Base-by-base conservation (phyloP, 2,888 invertebrate species). In the Azorinus chamasolen region DNA sequence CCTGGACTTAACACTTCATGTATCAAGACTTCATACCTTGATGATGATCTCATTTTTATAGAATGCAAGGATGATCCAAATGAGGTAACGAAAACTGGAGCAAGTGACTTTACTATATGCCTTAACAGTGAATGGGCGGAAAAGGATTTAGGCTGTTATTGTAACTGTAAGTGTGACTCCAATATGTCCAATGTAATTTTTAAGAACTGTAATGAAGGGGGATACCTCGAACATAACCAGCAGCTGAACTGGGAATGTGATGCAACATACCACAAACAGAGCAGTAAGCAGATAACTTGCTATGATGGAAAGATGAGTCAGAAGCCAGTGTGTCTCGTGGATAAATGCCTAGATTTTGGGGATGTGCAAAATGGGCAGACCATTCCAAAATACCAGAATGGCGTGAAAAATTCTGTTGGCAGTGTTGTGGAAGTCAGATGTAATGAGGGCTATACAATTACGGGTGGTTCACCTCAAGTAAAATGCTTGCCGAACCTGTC, bases 1-100 rank as follows among this genome's bases (percentile, higher is more conserved):
- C 63, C 63, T 16, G 68, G 53, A 10, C 24, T 64, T 27, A 69
- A 59, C 37, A 58, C 63, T 5, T 68, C 59, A 0, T 78, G 78
- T 48, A 59, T 73, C 14, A 24, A 22, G 4, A 32, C 22, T n/a
- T 8, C 14, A 18, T 10, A n/a, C 6, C 24, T 39, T 4, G 20
- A 41, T 10, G 39, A 55, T 1, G 16, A 10, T 48, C 14, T 48
- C 16, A 18, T 50, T 6, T 55, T 27, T 41, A 39, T 75, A 0
- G 3, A n/a, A 16, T 75, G 75, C 39, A 20, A 24, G 16, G 69
- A 70, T 5, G 54, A 46, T 20, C 18, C 25, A 8, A 39, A n/a
- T 2, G 53, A 70, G 54, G 12, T 46, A 4, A 69, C 69, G 2
- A 59, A 59, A 6, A 70, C 64, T 20, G 32, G 20, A 37, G n/a